Base-by-base conservation (phyloP, 2,888 invertebrate species). In the Clunio marinus region DNA sequence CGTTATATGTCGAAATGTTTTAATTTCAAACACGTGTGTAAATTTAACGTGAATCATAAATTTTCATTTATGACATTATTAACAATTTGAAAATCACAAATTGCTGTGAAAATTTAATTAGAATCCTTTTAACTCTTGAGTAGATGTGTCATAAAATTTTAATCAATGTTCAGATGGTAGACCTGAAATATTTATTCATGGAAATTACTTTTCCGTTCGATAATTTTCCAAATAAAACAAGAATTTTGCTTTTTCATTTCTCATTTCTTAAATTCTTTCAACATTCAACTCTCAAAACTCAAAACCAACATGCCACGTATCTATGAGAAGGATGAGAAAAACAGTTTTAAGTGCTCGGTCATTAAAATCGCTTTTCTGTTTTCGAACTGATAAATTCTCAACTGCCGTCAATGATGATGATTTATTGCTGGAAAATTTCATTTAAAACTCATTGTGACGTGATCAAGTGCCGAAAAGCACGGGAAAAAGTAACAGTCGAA, bases 51-150 rank as follows among this genome's bases (percentile, higher is more conserved):
- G 41, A 22, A 17, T 51, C 51, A 22, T 51, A 51, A 51, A 51
- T 51, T 17, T 20, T 10, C 5, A 51, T 51, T 51, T 51, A 51
- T 51, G 51, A 22, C n/a, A 17, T 51, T 51, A 51, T 13, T 51
- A 51, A 51, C 51, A 51, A 51, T 51, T 20, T 22, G 22, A 51
- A 32, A 51, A 51, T 51, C 51, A 51, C 17, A 51, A 51, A 51
- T 51, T 51, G 51, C 51, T 51, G 51, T n/a, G 51, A 51, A n/a
- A 51, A 51, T 51, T 51, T 51, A 51, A 51, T 51, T 51, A 51
- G 51, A 51, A 51, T 51, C 51, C 51, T 51, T 51, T 32, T 32
- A 32, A 32, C 35, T 32, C 35, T 32, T 32, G 35, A 32, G 35
- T 32, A 32, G 5, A 17, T 13, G 51, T 22, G 51, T 51, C 51